Percentiles rank a stretch among this genome's conserved stretches.
phyloP scores from a whole-genome alignment of 1,140 invertebrate species.

The Pollicipes pollicipes region DNA sequence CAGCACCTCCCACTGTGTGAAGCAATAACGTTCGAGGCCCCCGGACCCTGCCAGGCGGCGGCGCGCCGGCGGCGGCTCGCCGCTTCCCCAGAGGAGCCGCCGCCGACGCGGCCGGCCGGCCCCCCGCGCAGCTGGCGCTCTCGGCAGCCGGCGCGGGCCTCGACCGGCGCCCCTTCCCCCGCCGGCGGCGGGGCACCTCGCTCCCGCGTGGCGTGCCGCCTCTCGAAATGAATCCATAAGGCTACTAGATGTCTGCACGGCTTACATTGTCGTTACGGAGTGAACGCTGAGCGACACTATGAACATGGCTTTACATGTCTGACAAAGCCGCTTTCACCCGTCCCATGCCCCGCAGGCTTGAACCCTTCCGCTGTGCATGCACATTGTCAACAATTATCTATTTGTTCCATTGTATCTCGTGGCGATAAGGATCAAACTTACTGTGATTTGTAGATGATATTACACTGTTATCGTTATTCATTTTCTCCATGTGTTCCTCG shows the following conservation, averaged over 20 bases:
- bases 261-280: neutral
- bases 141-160: no score
- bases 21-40: neutral
- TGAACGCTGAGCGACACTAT: neutral
- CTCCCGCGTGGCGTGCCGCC: neutral
- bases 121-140: no score
- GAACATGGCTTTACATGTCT: neutral
- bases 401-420: neutral
- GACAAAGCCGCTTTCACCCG: neutral
- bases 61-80: no score
- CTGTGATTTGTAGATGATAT: constrained; percentile 2
- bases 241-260: neutral
- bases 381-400: neutral
- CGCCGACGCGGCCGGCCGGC: no score
- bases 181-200: neutral
- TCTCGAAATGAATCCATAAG: neutral
- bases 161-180: no score
- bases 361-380: neutral
- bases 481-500: neutral
- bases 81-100: neutral
- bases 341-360: neutral
- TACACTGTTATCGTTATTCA: neutral
- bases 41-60: no score
- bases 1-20: neutral
- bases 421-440: neutral